Base-by-base conservation (phyloP, 1,140 invertebrate species). In the Pissodes strobi region DNA sequence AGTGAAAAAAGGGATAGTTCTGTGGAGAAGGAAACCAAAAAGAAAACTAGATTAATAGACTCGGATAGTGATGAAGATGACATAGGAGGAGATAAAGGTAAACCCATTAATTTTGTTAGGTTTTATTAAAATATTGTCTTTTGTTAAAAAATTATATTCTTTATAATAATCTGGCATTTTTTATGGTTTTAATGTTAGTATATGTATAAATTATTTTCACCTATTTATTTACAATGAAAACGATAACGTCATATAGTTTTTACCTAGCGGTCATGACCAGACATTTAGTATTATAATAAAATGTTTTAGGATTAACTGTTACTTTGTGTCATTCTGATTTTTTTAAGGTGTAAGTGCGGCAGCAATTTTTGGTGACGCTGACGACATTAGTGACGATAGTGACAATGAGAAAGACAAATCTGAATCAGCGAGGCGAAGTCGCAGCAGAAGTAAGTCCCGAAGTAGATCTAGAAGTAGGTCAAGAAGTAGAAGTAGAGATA, bases 311-410 rank as follows among this genome's bases (percentile, higher is more conserved):
- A 25, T 2, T 52, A 19, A 45, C 12, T 27, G 0, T 49, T 56
- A 18, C 63, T 55, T 68, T 46, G 34, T 46, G 10, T 53, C 34
- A 55, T 38, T 18, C 21, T 43, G 10, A 43, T 1, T 13, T 45
- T 23, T 52, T 58, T 38, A 72, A 79, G 59, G 18, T 4, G 45
- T 77, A 79, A 87, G 86, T 37, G 91, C 91, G 5, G 87, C 90
- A 64, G 92, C 92, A 37, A 81, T 98, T 18, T 97, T 97, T 81
- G 95, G 94, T 80, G 94, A 77, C 80, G 93, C 93, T 21, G 92
- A 91, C 70, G 94, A 96, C 74, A 95, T 96, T 15, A 95, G 92
- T 78, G 86, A 85, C 21, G 89, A 90, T 53, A 88, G 90, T 38
- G 90, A 91, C 66, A 87, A 91, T 63, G 88, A 85, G 12, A 80